Conservation (phyloP, 2,113 vertebrate genomes). For the Plectropomus leopardus region DNA sequence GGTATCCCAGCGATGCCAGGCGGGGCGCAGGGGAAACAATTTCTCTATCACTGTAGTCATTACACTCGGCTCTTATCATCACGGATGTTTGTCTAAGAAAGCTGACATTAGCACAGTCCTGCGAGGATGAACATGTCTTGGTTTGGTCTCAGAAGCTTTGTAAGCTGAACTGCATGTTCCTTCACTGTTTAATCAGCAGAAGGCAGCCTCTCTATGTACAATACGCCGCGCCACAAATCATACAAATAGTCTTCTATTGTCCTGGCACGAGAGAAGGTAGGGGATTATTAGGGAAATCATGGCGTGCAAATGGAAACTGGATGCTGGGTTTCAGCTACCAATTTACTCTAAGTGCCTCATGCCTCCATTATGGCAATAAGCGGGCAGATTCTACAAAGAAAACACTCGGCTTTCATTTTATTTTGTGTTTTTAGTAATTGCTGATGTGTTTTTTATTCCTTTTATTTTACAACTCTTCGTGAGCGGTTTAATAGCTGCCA, state of each 20-base stretch:
- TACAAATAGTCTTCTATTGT: conserved; percentile 25
- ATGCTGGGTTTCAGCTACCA: conserved; percentile 2
- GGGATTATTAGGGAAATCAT: conserved; percentile 33
- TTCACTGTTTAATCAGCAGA: conserved; percentile 1
- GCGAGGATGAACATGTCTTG: conserved; percentile 12
- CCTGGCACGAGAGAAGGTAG: conserved; percentile 5
- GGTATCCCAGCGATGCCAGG: conserved; percentile 51
- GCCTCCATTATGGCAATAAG: conserved; percentile 5
- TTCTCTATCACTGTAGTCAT: conserved; percentile 74
- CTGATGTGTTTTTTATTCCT: conserved; percentile 18
- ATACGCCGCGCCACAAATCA: conserved; percentile 4
- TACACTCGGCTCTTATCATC: conserved; percentile 62
- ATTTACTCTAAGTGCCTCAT: conserved; percentile 29
- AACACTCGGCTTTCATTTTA: neutral
- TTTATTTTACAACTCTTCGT: conserved; percentile 17
- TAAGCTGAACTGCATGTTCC: neutral
- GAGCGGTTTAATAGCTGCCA: conserved; percentile 30
- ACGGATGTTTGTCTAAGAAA: conserved; percentile 73
- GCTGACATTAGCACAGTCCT: conserved; percentile 23
- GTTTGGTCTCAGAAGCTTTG: conserved; percentile 2
- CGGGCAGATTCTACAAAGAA: neutral
- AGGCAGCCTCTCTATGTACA: neutral
- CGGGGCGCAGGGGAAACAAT: conserved; percentile 61
- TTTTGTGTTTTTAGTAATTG: neutral
- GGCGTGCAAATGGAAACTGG: conserved; percentile 35